Evolutionary conservation across 2,888 invertebrate species (phyloP).

Genomic region (Andrena praecox): DNA sequence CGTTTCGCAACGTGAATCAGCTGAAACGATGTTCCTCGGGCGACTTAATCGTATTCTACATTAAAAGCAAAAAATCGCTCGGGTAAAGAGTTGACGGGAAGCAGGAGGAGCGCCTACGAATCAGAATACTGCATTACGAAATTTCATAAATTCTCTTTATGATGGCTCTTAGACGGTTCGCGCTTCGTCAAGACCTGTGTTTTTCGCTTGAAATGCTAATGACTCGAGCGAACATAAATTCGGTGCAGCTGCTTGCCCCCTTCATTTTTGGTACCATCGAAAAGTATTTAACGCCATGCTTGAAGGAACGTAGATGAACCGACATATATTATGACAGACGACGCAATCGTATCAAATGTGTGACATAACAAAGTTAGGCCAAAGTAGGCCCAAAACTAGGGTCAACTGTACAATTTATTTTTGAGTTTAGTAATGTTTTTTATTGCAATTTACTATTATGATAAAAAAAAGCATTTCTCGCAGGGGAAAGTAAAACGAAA

Average conservation of each 20-base stretch:
- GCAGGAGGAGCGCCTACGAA: slow-evolving; percentile 74
- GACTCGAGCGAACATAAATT: slow-evolving; percentile 77
- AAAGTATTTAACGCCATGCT: slow-evolving; percentile 1
- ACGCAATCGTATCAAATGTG: neutral
- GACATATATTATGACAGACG: neutral
- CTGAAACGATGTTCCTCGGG: slow-evolving; percentile 55
- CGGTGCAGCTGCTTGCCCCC: slow-evolving; percentile 53
- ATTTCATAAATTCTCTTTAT: slow-evolving; percentile 85
- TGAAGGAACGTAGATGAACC: neutral
- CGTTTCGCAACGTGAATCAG: slow-evolving; percentile 45
- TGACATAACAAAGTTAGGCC: neutral
- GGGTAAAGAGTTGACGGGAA: slow-evolving; percentile 69
- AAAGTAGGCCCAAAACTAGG: too few relatives aligned
- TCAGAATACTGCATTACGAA: slow-evolving; percentile 84
- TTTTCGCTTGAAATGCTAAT: slow-evolving; percentile 84
- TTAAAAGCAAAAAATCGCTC: slow-evolving; percentile 71
- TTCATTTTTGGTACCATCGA: neutral
- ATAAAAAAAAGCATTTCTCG: too few relatives aligned
- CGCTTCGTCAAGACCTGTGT: slow-evolving; percentile 78
- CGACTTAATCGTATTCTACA: slow-evolving; percentile 67
- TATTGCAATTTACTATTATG: too few relatives aligned
- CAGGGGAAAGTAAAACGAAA: too few relatives aligned
- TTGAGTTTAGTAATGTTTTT: too few relatives aligned
- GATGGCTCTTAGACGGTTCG: slow-evolving; percentile 79
- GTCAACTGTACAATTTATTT: too few relatives aligned